Evolutionary conservation across 2,888 invertebrate genomes (phyloP).

Genomic region (Orthonychiurus folsomi): DNA sequence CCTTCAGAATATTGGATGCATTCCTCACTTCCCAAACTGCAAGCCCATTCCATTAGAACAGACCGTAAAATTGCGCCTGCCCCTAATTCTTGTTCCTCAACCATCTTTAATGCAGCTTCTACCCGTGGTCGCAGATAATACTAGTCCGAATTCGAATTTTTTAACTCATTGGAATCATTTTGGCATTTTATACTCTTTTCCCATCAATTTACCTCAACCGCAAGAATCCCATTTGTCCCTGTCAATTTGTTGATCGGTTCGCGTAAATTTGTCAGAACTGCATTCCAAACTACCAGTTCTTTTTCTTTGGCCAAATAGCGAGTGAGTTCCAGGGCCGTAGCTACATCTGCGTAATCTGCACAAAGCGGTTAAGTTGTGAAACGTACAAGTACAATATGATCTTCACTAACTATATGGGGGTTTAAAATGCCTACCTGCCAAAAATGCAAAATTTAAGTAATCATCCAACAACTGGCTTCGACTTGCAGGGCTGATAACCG

Average conservation of each 20-base stretch:
- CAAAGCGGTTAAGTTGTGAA: not conserved
- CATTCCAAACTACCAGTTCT: conserved; percentile 29
- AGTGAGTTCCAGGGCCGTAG: conserved; percentile 19
- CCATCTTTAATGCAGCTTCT: not conserved
- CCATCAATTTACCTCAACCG: not conserved
- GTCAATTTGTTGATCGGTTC: not conserved
- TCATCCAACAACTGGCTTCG: conserved; percentile 23
- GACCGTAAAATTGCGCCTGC: conserved; percentile 17
- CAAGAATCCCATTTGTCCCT: not conserved
- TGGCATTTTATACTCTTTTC: too few relatives aligned
- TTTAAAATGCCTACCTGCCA: not conserved
- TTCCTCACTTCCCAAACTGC: conserved; percentile 15
- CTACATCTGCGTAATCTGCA: conserved; percentile 14
- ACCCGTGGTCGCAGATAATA: not conserved
- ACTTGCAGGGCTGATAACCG: conserved; percentile 11
- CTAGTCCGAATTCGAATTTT: not conserved
- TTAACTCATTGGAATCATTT: not conserved
- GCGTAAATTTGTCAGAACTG: conserved; percentile 22
- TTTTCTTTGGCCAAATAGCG: conserved; percentile 22
- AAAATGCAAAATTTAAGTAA: conserved; percentile 17
- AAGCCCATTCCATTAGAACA: conserved; percentile 26
- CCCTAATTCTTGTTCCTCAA: not conserved
- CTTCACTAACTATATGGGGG: not conserved
- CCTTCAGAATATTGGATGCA: not conserved
- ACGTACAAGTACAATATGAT: not conserved